Conservation (phyloP, 2,888 invertebrate genomes). For the Strigamia maritima region DNA sequence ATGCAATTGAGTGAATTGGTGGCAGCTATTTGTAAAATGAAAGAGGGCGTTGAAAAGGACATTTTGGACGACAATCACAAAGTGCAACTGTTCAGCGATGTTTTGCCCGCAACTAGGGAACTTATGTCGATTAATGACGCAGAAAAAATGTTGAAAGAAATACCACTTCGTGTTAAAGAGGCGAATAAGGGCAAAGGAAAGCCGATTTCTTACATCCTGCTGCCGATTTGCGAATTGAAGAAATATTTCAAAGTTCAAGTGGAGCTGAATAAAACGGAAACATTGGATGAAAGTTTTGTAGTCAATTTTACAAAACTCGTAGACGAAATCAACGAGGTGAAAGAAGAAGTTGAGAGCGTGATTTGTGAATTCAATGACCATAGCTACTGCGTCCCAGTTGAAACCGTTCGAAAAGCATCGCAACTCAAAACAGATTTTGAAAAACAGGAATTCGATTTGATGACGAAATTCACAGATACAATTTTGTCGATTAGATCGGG, state of each 20-base stretch:
- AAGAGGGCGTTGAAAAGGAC: too few species aligned
- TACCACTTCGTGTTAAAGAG: background rate
- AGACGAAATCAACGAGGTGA: background rate
- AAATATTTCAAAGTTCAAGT: background rate
- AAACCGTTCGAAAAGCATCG: background rate
- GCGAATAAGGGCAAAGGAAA: conserved; percentile 14
- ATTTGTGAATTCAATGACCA: background rate
- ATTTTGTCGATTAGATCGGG: background rate
- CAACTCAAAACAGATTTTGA: background rate
- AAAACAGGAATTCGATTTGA: background rate
- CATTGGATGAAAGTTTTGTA: background rate
- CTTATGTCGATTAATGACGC: too few species aligned
- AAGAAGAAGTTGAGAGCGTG: background rate
- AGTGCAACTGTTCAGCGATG: too few species aligned
- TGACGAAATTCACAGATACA: background rate
- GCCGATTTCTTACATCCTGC: background rate
- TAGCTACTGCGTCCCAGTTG: background rate
- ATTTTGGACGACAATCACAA: background rate
- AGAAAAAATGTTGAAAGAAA: background rate
- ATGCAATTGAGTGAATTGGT: background rate
- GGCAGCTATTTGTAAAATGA: background rate
- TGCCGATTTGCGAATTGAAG: background rate
- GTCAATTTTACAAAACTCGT: background rate
- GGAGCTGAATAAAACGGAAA: background rate
- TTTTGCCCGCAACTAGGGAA: too few species aligned